A percentile compares a stretch with the other conserved stretches of the same genome.
Conservation (phyloP, 2,113 vertebrate genomes). For the Serilophus lunatus region DNA sequence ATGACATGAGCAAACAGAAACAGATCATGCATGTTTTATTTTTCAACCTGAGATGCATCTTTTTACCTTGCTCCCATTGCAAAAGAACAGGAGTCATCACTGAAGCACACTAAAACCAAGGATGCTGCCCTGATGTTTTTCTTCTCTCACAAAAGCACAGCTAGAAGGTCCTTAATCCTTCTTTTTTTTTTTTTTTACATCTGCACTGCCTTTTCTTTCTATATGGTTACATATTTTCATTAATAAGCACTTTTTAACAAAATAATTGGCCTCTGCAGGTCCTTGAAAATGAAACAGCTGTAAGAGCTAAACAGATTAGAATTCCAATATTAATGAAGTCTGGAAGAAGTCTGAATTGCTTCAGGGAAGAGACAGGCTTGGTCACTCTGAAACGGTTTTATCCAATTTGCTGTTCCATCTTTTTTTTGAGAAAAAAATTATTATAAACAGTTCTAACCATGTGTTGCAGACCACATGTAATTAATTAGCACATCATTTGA, state of each 20-base stretch:
- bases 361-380: background rate
- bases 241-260: slow-evolving; percentile 41
- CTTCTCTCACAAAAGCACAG: background rate
- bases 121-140: slow-evolving; percentile 6
- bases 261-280: slow-evolving; percentile 23
- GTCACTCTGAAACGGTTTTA: slow-evolving; percentile 9
- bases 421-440: background rate
- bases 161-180: background rate
- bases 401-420: background rate
- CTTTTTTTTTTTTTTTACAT: background rate
- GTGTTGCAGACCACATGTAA: background rate
- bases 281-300: slow-evolving; percentile 43
- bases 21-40: background rate
- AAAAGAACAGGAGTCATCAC: background rate
- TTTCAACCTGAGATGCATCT: background rate
- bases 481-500: background rate
- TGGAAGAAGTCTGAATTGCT: background rate
- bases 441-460: background rate
- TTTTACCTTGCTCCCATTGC: background rate
- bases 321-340: slow-evolving; percentile 48
- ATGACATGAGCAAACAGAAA: background rate
- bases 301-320: slow-evolving; percentile 40
- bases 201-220: slow-evolving; percentile 12
- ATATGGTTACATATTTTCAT: slow-evolving; percentile 33
- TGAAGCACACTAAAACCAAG: background rate